These are phyloP conservation scores for Petrocephalus schoutedeni DNA, from an alignment of 2,797 vertebrate species.

Conservation along the genomic window DNA sequence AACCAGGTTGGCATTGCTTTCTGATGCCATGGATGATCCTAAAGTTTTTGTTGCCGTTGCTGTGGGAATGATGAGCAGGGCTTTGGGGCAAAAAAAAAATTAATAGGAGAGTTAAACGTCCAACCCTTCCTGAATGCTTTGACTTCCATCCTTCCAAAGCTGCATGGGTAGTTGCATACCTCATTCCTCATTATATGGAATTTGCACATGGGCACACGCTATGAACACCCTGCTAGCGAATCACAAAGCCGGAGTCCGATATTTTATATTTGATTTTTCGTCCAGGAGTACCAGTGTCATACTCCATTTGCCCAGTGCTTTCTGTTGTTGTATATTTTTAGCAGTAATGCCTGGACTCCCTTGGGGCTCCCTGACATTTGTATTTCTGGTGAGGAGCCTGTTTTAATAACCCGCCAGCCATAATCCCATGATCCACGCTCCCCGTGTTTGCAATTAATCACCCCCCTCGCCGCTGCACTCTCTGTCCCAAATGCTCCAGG, in stretches of 20 bases:
- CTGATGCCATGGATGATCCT: neutral
- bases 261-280: neutral
- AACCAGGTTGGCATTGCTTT: neutral
- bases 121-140: neutral
- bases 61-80: neutral
- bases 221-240: slow-evolving; percentile 16
- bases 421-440: slow-evolving; percentile 28
- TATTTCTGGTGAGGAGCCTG: slow-evolving; percentile 28
- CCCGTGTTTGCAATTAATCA: slow-evolving; percentile 31
- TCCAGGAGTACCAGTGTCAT: neutral
- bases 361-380: slow-evolving; percentile 25
- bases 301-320: neutral
- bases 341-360: neutral
- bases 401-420: slow-evolving; percentile 29
- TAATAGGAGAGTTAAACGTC: neutral
- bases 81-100: neutral
- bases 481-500: slow-evolving; percentile 11
- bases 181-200: neutral
- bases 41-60: neutral
- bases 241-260: neutral
- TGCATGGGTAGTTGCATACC: neutral
- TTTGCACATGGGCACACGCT: neutral
- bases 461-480: neutral
- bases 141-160: neutral
- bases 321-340: slow-evolving; percentile 15